These are phyloP conservation scores for Hypsibius dujardini DNA, from an alignment of 1,140 invertebrate species.

Conservation along the genomic window DNA sequence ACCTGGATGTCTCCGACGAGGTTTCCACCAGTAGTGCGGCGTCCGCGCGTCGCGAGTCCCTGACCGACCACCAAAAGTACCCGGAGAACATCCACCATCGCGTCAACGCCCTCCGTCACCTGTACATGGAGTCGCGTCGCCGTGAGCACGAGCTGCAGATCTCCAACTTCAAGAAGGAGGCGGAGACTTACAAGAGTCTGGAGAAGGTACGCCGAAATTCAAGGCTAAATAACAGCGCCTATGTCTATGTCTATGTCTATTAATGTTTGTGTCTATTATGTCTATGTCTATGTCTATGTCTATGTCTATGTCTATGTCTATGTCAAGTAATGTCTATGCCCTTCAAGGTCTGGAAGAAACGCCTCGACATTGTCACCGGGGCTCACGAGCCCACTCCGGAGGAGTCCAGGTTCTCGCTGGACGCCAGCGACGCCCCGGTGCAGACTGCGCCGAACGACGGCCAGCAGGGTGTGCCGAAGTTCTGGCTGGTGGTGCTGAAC, in stretches of 20 bases:
- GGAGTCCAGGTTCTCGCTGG: not conserved
- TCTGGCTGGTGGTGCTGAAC: conserved; percentile 16
- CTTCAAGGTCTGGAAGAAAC: not conserved
- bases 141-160: not conserved
- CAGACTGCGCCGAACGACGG: conserved; percentile 7
- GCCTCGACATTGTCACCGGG: not conserved
- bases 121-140: conserved; percentile 9
- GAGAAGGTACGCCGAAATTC: not conserved
- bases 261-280: too few relatives aligned
- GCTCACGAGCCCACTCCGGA: not conserved
- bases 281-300: too few relatives aligned
- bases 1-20: not conserved
- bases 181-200: not conserved
- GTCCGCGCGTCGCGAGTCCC: not conserved
- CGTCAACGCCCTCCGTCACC: conserved; percentile 3
- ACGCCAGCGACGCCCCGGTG: not conserved
- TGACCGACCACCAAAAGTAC: not conserved
- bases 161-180: not conserved
- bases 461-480: not conserved
- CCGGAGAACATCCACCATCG: conserved; percentile 14
- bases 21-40: not conserved
- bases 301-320: too few relatives aligned
- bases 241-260: too few relatives aligned
- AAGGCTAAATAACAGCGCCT: too few relatives aligned
- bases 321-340: too few relatives aligned